Evolutionary conservation across 2,113 vertebrate species (phyloP).

Genomic region (Eupsittula cactorum): DNA sequence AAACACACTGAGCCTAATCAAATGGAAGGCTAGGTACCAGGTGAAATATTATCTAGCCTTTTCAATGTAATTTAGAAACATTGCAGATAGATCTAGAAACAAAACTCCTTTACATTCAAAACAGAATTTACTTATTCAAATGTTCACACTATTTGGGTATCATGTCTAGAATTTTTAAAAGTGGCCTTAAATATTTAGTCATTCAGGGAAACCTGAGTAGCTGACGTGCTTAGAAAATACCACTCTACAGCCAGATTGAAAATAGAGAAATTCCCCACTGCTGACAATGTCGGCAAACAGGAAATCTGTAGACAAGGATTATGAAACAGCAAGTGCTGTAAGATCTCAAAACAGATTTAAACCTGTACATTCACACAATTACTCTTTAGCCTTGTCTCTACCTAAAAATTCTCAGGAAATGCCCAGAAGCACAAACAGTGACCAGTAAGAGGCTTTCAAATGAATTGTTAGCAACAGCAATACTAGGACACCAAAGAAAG

Average conservation of each 20-base stretch:
- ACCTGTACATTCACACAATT: background rate
- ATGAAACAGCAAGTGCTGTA: background rate
- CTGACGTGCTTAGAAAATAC: background rate
- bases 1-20: background rate
- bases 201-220: background rate
- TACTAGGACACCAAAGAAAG: background rate
- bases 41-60: background rate
- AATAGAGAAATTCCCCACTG: background rate
- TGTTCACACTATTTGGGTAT: background rate
- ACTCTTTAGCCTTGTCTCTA: background rate
- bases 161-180: background rate
- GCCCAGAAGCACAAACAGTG: background rate
- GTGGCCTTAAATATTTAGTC: background rate
- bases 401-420: background rate
- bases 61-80: background rate
- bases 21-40: background rate
- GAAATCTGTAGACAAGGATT: conserved; percentile 39
- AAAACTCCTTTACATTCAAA: background rate
- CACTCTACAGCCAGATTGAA: background rate
- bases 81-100: background rate
- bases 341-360: conserved; percentile 16
- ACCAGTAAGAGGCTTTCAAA: background rate
- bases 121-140: background rate
- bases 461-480: background rate
- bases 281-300: conserved; percentile 40